Conservation (phyloP, 2,888 invertebrate species). For the Drosophila limbata region DNA sequence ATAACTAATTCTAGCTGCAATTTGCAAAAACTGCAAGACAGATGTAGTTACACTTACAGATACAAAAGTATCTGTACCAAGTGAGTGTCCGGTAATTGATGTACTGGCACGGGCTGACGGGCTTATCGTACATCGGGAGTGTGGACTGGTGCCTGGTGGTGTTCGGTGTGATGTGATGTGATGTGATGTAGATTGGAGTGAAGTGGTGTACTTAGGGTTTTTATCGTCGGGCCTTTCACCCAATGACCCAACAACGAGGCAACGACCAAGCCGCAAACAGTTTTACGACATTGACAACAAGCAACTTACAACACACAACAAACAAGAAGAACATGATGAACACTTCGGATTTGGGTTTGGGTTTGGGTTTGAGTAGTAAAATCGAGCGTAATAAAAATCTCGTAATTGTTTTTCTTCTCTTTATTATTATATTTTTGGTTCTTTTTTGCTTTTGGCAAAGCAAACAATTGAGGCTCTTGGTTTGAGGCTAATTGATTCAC, state of each 20-base stretch:
- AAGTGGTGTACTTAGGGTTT: constrained; percentile 60
- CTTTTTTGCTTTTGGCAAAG: constrained; percentile 61
- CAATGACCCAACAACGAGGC: constrained; percentile 40
- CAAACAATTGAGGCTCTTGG: constrained; percentile 61
- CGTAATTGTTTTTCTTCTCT: constrained; percentile 65
- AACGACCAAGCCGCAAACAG: constrained; percentile 43
- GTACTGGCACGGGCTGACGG: constrained; percentile 33
- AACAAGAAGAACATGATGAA: constrained; percentile 39
- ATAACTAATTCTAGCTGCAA: not conserved
- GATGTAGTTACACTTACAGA: constrained; percentile 16
- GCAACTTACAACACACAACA: constrained; percentile 41
- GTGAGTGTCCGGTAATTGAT: constrained; percentile 35
- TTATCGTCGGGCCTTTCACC: constrained; percentile 73
- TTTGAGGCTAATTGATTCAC: constrained; percentile 81
- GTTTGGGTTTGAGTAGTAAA: constrained; percentile 51
- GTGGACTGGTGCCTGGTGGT: constrained; percentile 7
- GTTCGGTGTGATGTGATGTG: constrained; percentile 8
- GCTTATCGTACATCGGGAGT: constrained; percentile 40
- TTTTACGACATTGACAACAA: constrained; percentile 73
- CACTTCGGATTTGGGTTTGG: constrained; percentile 19
- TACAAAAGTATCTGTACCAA: constrained; percentile 21
- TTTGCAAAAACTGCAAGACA: not conserved
- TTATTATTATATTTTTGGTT: constrained; percentile 22
- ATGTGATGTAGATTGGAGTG: not conserved
- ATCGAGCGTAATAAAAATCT: constrained; percentile 71